These are phyloP conservation scores for Hafferia zeledoni DNA, from an alignment of 2,797 vertebrate species.

Conservation along the genomic window DNA sequence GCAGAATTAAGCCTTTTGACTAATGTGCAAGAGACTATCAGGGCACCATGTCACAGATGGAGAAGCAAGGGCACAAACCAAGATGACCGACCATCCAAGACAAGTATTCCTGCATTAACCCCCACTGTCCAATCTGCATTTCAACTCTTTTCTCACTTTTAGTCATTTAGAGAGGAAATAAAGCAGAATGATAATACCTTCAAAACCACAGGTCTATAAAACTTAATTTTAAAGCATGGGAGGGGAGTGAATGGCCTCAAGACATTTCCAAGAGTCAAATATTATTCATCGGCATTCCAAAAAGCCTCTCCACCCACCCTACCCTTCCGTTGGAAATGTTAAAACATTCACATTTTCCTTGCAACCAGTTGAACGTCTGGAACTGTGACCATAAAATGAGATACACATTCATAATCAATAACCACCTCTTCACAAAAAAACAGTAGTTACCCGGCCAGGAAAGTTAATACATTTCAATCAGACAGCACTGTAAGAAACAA, in stretches of 20 bases:
- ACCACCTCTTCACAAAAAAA: background rate
- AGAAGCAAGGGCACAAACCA: background rate
- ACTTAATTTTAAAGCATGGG: background rate
- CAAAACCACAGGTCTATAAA: background rate
- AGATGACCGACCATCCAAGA: background rate
- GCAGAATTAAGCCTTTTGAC: background rate
- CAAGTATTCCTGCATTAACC: background rate
- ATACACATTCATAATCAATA: background rate
- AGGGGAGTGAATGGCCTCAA: background rate
- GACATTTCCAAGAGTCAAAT: conserved; percentile 19
- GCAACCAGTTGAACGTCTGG: conserved; percentile 28
- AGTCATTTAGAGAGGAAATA: background rate
- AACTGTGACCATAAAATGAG: background rate
- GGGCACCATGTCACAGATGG: background rate
- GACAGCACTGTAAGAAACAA: background rate
- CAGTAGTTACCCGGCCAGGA: background rate
- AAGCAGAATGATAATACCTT: background rate
- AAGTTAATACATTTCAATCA: background rate
- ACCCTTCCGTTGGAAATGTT: conserved; percentile 37
- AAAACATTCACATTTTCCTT: conserved; percentile 53
- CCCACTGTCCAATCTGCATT: background rate
- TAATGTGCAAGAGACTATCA: background rate
- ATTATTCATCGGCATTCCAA: background rate
- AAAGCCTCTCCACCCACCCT: background rate
- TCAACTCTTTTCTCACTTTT: background rate